Conservation (phyloP, 2,113 vertebrate genomes). For the Platycercus adscitus region DNA sequence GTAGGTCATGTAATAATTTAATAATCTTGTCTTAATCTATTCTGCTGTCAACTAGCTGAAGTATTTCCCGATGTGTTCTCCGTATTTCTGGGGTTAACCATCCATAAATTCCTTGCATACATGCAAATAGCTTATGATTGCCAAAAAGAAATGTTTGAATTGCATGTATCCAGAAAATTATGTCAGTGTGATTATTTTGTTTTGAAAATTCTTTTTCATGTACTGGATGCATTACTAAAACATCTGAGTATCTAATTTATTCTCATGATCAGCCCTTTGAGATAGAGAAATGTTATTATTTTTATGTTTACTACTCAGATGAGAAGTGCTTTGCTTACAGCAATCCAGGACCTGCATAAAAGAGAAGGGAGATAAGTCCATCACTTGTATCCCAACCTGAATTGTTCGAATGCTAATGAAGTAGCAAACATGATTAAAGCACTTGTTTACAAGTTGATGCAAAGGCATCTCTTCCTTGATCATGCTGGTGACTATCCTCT, state of each 20-base stretch:
- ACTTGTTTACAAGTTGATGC: background rate
- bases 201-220: background rate
- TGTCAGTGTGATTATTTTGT: background rate
- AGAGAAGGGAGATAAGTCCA: background rate
- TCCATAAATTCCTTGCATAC: background rate
- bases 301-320: background rate
- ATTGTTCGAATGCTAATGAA: conserved; percentile 13
- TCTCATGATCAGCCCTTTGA: background rate
- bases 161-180: background rate
- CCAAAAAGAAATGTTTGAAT: background rate
- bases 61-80: background rate
- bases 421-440: conserved; percentile 4
- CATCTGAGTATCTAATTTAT: background rate
- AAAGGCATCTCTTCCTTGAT: background rate
- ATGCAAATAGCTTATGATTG: background rate
- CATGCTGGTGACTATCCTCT: background rate
- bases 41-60: background rate
- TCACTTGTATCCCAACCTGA: background rate
- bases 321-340: background rate
- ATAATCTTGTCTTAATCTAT: background rate
- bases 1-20: background rate
- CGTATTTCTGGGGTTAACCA: background rate
- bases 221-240: background rate
- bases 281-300: background rate
- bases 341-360: background rate